Evolutionary conservation across 2,113 vertebrate species (phyloP), one percentile per base, ranked within the genome.

Genomic region (Neotragus pygmaeus): DNA sequence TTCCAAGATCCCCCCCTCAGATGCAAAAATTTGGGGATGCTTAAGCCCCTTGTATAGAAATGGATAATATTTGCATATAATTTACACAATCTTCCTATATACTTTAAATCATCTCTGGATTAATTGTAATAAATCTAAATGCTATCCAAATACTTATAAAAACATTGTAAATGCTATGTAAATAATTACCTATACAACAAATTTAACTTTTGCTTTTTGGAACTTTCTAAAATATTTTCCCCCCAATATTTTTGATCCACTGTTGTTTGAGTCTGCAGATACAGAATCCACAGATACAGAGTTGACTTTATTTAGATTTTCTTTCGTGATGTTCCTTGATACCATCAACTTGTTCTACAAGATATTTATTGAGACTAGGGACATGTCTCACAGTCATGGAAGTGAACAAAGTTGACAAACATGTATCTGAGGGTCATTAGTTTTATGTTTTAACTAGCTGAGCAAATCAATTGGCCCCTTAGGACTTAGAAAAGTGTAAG

Each of bases 371-470:
- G 27, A 39, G 39, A 73, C 5, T 17, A 21, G 43, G 36, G 33
- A 23, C 23, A 45, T 75, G 2, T 89, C 88, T 94, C 23, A 83
- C 14, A 25, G 36, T 60, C 17, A 49, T 8, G 28, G 27, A 94
- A 88, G n/a, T 84, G 21, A 81, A 43, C 17, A 66, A 16, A 60
- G 45, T 91, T 90, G 82, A 82, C 23, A 97, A 93, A 84, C 39
- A 49, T 39, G 11, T 43, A 82, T 90, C 12, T 81, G 23, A 15
- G 23, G 30, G 19, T 86, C 28, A 94, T 73, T 96, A 55, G 87
- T 94, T 97, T 94, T 3, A 58, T 51, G 51, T 84, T 95, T 85
- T 80, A 96, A 93, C 39, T 86, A 94, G 70, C 33, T 91, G 53
- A 95, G 16, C 39, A 93, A 85, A 85, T 89, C 43, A 66, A 10